Evolutionary conservation across 1,140 invertebrate species (phyloP).

Genomic region (Forficula auricularia): DNA sequence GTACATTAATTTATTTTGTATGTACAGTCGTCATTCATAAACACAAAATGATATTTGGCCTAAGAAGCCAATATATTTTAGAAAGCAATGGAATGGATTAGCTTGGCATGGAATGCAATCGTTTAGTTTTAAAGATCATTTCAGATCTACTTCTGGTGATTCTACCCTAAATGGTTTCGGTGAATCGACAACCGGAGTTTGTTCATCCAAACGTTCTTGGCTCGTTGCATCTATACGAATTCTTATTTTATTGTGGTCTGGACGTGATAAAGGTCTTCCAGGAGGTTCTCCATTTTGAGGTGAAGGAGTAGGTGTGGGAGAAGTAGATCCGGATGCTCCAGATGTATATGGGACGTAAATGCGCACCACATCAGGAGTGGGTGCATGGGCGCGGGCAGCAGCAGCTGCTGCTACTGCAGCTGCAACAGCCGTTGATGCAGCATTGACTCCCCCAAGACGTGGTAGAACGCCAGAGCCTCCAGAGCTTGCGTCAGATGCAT

Average conservation of each 20-base stretch:
- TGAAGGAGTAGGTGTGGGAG: conserved; percentile 27
- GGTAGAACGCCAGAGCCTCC: conserved; percentile 31
- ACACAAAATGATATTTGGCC: too few relatives aligned
- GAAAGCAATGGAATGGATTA: too few relatives aligned
- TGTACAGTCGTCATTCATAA: too few relatives aligned
- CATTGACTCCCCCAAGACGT: conserved; percentile 19
- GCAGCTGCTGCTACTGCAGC: conserved; percentile 42
- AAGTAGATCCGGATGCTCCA: conserved; percentile 19
- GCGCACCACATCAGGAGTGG: conserved; percentile 47
- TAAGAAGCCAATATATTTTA: too few relatives aligned
- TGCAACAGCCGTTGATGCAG: conserved; percentile 40
- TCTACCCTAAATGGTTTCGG: conserved; percentile 36
- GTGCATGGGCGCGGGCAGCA: conserved; percentile 37
- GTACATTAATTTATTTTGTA: too few relatives aligned
- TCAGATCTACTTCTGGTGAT: conserved; percentile 26
- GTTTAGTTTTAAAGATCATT: conserved; percentile 4
- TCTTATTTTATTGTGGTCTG: conserved; percentile 41
- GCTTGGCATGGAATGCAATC: too few relatives aligned
- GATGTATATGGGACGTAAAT: conserved; percentile 53
- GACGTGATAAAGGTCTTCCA: conserved; percentile 25
- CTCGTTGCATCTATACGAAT: conserved; percentile 40
- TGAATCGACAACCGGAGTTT: conserved; percentile 47
- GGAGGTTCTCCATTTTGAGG: conserved; percentile 37
- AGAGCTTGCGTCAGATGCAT: conserved; percentile 43
- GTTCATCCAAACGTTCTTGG: conserved; percentile 23